These are phyloP conservation scores for Globicephala melas DNA, from an alignment of 2,113 vertebrate genomes.

Conservation along the genomic window DNA sequence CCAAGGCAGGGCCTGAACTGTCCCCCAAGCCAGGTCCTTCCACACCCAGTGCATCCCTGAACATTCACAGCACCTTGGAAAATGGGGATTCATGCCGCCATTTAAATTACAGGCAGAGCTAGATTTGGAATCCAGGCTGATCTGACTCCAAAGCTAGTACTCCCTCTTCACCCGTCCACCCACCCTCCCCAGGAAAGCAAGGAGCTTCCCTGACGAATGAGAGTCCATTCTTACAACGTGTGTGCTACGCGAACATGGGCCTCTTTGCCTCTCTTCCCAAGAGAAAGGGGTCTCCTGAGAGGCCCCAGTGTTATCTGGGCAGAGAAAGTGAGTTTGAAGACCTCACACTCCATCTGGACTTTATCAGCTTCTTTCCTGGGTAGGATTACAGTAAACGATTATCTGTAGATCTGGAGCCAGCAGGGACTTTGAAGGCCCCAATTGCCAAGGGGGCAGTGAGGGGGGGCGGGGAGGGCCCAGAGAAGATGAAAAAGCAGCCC, in stretches of 20 bases:
- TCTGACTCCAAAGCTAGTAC: background rate
- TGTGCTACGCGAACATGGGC: constrained; percentile 14
- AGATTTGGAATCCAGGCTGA: background rate
- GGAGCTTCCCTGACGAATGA: background rate
- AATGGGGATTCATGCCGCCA: background rate
- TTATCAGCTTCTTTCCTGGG: constrained; percentile 93
- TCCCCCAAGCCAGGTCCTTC: background rate
- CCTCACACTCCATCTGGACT: constrained; percentile 91
- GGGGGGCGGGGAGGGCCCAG: constrained; percentile 75
- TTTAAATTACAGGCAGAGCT: background rate
- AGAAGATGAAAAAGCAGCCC: constrained; percentile 87
- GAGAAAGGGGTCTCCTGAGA: constrained; percentile 76
- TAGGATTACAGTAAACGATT: constrained; percentile 92
- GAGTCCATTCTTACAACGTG: background rate
- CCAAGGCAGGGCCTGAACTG: background rate
- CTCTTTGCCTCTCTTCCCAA: constrained; percentile 57
- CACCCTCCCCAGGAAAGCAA: background rate
- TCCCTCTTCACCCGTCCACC: background rate
- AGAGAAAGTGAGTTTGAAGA: constrained; percentile 88
- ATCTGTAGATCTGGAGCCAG: constrained; percentile 93
- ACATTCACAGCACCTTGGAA: background rate
- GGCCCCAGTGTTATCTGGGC: constrained; percentile 81
- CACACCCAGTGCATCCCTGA: background rate
- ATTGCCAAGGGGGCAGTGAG: constrained; percentile 84
- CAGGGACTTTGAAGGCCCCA: constrained; percentile 88